Base-by-base conservation (phyloP, 2,797 vertebrate species). In the Carapus acus region DNA sequence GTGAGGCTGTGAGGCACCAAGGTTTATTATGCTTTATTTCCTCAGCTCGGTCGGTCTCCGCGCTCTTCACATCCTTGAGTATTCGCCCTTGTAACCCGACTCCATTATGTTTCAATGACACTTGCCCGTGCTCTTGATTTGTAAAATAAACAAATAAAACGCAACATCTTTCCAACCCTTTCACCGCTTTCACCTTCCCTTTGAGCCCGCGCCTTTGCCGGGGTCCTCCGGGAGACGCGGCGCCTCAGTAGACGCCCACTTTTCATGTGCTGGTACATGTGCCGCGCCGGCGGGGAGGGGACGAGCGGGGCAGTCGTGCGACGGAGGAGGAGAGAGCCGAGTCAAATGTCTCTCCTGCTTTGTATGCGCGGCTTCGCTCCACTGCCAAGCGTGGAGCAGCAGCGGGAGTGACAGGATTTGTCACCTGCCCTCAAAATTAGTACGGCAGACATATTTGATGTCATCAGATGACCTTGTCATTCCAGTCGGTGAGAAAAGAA, bases 401-500 rank as follows among this genome's bases (percentile, higher is more conserved):
- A n/a, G n/a, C n/a, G 62, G 66, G 63, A 72, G 56, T 80, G 73
- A 64, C 65, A 62, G 74, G 65, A 82, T 85, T 80, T 83, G 78
- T 82, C 79, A 80, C 70, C 71, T 69, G 17, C 76, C 74, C 77
- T 54, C 67, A 74, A 81, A 78, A 81, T 79, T 64, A 74, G 80
- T 77, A 80, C 80, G 82, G 58, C 74, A 68, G 60, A 76, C 70
- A 60, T 75, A 58, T 78, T 77, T 67, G 65, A 69, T 82, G 65
- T 78, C 68, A 68, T 58, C 55, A 56, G 69, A 65, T 76, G 70
- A 58, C 78, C 62, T 69, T 71, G 73, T 69, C 71, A 73, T 68
- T 71, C 67, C n/a, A n/a, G 3, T 20, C 38, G 68, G 56, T 74
- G 76, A 74, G 67, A 45, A 70, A 47, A 41, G 8, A 42, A 13